These are phyloP conservation scores for Fistularia commersonii DNA, from an alignment of 2,797 vertebrate genomes.

Conservation along the genomic window DNA sequence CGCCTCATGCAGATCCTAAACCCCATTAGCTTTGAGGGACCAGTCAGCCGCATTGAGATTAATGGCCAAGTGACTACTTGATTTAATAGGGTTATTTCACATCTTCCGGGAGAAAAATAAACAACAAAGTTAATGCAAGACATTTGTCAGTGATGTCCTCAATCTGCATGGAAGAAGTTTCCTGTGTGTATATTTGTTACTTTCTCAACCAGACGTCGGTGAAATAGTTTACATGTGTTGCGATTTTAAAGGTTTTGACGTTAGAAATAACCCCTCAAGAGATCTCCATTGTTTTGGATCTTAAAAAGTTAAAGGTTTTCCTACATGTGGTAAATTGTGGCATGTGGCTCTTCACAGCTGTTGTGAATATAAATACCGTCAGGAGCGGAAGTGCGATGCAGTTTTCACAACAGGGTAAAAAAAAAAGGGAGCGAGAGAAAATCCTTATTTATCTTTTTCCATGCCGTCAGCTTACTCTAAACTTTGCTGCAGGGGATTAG, in stretches of 20 bases:
- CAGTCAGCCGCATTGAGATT: slow-evolving; percentile 81
- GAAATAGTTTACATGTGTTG: too few species aligned
- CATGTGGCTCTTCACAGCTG: slow-evolving; percentile 38
- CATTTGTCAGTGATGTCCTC: slow-evolving; percentile 77
- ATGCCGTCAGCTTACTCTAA: slow-evolving; percentile 66
- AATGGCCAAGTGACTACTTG: slow-evolving; percentile 78
- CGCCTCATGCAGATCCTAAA: slow-evolving; percentile 82
- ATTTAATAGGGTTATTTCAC: slow-evolving; percentile 84
- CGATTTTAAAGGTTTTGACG: too few species aligned
- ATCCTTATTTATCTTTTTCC: slow-evolving; percentile 74
- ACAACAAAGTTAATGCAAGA: slow-evolving; percentile 81
- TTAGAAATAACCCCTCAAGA: too few species aligned
- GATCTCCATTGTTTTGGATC: too few species aligned
- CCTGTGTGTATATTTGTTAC: not conserved
- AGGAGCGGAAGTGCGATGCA: slow-evolving; percentile 46
- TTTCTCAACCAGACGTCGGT: too few species aligned
- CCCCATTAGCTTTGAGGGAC: slow-evolving; percentile 83
- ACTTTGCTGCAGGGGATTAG: slow-evolving; percentile 68
- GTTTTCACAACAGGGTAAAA: slow-evolving; percentile 63
- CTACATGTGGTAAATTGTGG: slow-evolving; percentile 36
- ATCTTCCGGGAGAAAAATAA: slow-evolving; percentile 76
- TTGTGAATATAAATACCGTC: slow-evolving; percentile 50
- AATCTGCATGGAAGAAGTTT: slow-evolving; percentile 68
- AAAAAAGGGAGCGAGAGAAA: slow-evolving; percentile 41
- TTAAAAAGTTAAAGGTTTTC: slow-evolving; percentile 31